A percentile compares a stretch with the other conserved stretches of the same genome.
Conservation (phyloP, 2,113 vertebrate genomes). For the Tiliqua scincoides region DNA sequence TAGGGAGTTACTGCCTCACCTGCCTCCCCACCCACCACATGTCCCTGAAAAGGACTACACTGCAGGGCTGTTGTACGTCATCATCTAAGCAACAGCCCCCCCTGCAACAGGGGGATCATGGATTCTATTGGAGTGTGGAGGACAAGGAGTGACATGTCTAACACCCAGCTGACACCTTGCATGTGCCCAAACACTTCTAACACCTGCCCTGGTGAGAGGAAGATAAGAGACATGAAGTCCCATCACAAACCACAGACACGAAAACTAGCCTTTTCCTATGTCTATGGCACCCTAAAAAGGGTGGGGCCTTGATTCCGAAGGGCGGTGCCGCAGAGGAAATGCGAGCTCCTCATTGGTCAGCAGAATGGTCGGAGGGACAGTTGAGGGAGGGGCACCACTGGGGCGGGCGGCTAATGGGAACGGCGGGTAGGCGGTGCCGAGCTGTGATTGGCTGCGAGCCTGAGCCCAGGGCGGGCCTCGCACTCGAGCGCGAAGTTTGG, state of each 20-base stretch:
- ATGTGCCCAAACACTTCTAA: too few species aligned
- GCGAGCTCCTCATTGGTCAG: not conserved
- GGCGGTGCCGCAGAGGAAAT: not conserved
- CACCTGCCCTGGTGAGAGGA: not conserved
- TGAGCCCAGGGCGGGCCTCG: not conserved
- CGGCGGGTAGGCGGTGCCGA: not conserved
- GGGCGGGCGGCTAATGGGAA: not conserved
- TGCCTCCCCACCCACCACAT: too few species aligned
- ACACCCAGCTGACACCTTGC: too few species aligned
- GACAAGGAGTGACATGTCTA: too few species aligned
- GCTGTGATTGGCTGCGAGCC: not conserved
- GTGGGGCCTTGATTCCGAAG: not conserved
- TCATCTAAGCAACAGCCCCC: too few species aligned
- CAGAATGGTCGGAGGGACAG: not conserved
- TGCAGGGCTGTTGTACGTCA: not conserved
- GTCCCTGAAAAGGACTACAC: too few species aligned
- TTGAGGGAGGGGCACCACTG: not conserved
- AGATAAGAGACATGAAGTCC: not conserved
- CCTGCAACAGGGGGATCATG: too few species aligned
- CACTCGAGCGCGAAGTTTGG: conserved; percentile 19
- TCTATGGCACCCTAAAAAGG: too few species aligned
- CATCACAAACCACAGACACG: too few species aligned
- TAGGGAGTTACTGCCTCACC: too few species aligned
- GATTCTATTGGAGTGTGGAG: too few species aligned
- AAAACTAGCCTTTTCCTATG: not conserved